Conservation (phyloP, 2,113 vertebrate genomes). For the Dolichotis patagonum region DNA sequence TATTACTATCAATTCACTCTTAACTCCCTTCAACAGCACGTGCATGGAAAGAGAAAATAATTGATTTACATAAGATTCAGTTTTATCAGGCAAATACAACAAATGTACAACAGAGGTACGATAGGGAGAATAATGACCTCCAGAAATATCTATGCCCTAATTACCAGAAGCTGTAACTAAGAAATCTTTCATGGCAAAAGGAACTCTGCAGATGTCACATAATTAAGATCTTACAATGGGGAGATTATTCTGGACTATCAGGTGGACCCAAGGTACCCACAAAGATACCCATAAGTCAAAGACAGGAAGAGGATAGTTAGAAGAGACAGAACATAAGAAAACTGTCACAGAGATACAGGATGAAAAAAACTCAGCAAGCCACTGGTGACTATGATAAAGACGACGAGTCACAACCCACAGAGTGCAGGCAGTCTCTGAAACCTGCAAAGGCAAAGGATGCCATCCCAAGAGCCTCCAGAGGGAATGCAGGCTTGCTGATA, state of each 20-base stretch:
- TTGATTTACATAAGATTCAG: background rate
- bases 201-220: background rate
- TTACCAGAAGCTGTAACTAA: background rate
- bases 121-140: background rate
- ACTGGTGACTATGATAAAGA: background rate
- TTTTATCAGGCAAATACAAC: background rate
- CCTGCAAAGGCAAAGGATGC: background rate
- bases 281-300: background rate
- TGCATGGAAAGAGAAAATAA: background rate
- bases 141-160: background rate
- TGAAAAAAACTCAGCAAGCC: background rate
- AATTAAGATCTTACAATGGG: conserved; percentile 10
- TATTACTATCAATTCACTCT: background rate
- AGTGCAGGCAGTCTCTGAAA: background rate
- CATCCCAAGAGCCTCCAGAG: background rate
- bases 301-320: background rate
- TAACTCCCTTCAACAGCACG: background rate
- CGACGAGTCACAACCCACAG: background rate
- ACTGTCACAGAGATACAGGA: background rate
- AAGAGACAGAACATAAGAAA: background rate
- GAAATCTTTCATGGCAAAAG: background rate
- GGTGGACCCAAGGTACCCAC: background rate
- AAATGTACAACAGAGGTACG: background rate
- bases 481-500: background rate
- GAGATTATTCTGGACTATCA: background rate